Base-by-base conservation (phyloP, 2,113 vertebrate genomes). In the Xerus inauris region DNA sequence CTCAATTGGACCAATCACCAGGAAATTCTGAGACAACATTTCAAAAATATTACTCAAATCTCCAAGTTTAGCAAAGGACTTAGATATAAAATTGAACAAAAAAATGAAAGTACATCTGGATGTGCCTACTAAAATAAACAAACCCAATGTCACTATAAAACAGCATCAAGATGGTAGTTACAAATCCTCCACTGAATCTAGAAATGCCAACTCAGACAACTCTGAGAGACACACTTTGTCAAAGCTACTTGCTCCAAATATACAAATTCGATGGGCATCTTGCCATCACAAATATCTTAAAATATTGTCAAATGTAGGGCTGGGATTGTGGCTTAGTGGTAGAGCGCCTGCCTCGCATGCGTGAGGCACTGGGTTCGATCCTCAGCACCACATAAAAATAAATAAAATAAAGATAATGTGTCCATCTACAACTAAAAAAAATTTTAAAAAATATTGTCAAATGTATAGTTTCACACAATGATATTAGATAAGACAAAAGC, bases 401-500 rank as follows among this genome's bases (percentile, higher is more conserved):
- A n/a, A n/a, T n/a, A n/a, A n/a, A n/a, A n/a, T n/a, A n/a, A n/a
- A n/a, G n/a, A n/a, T n/a, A n/a, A n/a, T n/a, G n/a, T n/a, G n/a
- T n/a, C n/a, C n/a, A n/a, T n/a, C n/a, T n/a, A n/a, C n/a, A n/a
- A n/a, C n/a, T n/a, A n/a, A n/a, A n/a, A n/a, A n/a, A n/a, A n/a
- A n/a, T n/a, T n/a, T n/a, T n/a, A n/a, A n/a, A 83, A 95, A 82
- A 95, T 92, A 45, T 45, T 77, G 32, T 64, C 71, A 80, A 47
- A 79, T 85, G 8, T 65, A 35, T 87, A 24, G 65, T 87, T 76
- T 42, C 57, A 84, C 35, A 89, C 67, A n/a, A 26, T 83, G 45
- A 76, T 16, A n/a, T 42, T 89, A 96, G 47, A 4, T 75, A 72
- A 94, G 75, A 49, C 19, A 73, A 90, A 94, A 82, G 24, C 40